A percentile compares a stretch with the other conserved stretches of the same genome.
Evolutionary conservation across 2,113 vertebrate genomes (phyloP).

Genomic region (Falco punctatus): DNA sequence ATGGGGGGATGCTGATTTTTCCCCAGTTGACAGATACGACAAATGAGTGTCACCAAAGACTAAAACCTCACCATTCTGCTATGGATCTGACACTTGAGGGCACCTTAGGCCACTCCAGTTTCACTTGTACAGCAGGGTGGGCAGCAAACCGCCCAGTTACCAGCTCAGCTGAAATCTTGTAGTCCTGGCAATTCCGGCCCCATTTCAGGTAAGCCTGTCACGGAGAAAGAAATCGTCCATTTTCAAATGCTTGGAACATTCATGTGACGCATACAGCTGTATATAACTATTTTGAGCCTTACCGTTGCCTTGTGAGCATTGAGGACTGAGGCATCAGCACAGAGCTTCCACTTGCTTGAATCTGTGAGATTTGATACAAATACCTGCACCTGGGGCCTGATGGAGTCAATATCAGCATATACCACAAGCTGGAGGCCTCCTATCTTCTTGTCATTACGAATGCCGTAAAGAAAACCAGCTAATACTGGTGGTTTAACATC

Average conservation of each 20-base stretch:
- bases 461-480: slow-evolving; percentile 70
- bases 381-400: slow-evolving; percentile 72
- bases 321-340: slow-evolving; percentile 76
- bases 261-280: background rate
- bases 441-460: slow-evolving; percentile 62
- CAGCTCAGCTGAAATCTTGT: slow-evolving; percentile 55
- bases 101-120: slow-evolving; percentile 69
- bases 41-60: background rate
- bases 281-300: slow-evolving; percentile 7
- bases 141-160: slow-evolving; percentile 75
- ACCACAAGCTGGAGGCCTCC: slow-evolving; percentile 75
- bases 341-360: slow-evolving; percentile 79
- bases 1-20: background rate
- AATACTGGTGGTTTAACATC: slow-evolving; percentile 65
- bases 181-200: slow-evolving; percentile 78
- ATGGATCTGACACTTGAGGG: slow-evolving; percentile 48
- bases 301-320: slow-evolving; percentile 81
- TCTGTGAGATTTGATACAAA: slow-evolving; percentile 74
- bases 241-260: background rate
- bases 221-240: background rate
- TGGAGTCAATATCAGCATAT: slow-evolving; percentile 61
- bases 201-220: slow-evolving; percentile 66
- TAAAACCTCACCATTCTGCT: slow-evolving; percentile 69
- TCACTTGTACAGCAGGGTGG: slow-evolving; percentile 75
- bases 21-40: background rate